Base-by-base conservation (phyloP, 2,888 invertebrate genomes). In the Strigamia crassipes region DNA sequence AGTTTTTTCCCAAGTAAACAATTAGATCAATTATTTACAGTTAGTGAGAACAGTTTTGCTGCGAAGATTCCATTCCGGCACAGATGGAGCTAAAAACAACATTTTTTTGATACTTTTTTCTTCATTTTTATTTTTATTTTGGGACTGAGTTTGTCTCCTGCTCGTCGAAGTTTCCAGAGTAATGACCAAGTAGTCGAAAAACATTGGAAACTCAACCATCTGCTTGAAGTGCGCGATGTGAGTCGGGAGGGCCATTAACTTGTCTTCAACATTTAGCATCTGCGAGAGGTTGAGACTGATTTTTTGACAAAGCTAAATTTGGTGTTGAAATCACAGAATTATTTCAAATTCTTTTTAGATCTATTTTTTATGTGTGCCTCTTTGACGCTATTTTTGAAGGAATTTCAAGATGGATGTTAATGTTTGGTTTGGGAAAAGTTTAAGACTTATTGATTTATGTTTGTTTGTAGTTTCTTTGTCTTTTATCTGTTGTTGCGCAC, bases 181-280 rank as follows among this genome's bases (percentile, higher is more conserved):
- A 18, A 56, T 56, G 56, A 56, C 56, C 56, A 56, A 56, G 56
- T 18, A 18, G 56, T 56, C 56, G 21, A 56, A 56, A 56, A 18
- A 18, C 56, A 56, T 18, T 56, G 21, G 56, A 56, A 56, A 56
- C 56, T 18, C 56, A 9, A 18, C 56, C 56, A 56, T 56, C 56
- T 56, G 56, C 56, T 56, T 56, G 56, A 56, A 56, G 56, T 56
- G 56, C 8, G 18, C 18, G 56, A 2, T 18, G 18, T 18, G 56
- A 9, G 46, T 56, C 15, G 56, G 56, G 56, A 56, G 56, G 56
- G 56, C 21, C 56, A 56, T 56, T 56, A 56, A 56, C 56, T 56
- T 56, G 56, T 56, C 56, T 56, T 56, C 56, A 56, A 56, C 56
- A 56, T 56, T 56, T 56, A 56, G 18, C 56, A 56, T 56, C 56